Conservation (phyloP, 53 echinoderm and acorn worm species). For the Paracentrotus lividus region DNA sequence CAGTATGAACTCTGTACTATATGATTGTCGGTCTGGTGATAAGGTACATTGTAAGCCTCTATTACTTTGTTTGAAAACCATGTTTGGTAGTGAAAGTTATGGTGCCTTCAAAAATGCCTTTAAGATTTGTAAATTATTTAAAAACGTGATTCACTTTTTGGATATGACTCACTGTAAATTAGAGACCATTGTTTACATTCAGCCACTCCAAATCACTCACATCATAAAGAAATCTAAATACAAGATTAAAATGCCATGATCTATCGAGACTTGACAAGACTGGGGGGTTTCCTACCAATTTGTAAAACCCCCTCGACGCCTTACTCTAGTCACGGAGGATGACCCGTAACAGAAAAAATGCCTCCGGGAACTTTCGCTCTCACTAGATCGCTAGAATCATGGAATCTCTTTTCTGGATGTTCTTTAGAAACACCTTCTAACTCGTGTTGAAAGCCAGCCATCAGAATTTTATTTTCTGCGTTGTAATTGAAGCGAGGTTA, state of each 20-base stretch:
- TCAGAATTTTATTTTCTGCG: conserved; percentile 34
- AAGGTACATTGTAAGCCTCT: no score
- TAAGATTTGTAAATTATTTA: conserved; percentile 1
- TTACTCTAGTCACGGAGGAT: conserved; percentile 44
- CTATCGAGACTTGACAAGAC: conserved; percentile 50
- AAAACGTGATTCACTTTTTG: conserved; percentile 27
- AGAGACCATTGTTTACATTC: conserved; percentile 43
- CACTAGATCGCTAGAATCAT: conserved; percentile 14
- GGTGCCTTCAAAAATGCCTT: no score
- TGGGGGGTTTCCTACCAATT: conserved; percentile 29
- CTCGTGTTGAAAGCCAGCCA: conserved; percentile 41
- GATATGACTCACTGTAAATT: conserved; percentile 2
- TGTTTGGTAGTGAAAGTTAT: no score
- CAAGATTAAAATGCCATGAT: conserved; percentile 37
- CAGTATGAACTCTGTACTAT: no score
- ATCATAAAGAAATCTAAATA: conserved; percentile 10
- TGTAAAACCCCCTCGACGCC: conserved; percentile 20
- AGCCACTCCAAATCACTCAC: conserved; percentile 7
- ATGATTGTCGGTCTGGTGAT: no score
- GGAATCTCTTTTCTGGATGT: not conserved
- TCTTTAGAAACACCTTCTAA: conserved; percentile 28
- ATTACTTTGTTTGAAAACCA: no score
- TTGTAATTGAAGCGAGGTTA: conserved; percentile 51
- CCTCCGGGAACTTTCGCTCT: conserved; percentile 59
- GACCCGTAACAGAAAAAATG: conserved; percentile 56